phyloP scores from a whole-genome alignment of 2,888 invertebrate species.

The Sphaerophoria rueppellii region DNA sequence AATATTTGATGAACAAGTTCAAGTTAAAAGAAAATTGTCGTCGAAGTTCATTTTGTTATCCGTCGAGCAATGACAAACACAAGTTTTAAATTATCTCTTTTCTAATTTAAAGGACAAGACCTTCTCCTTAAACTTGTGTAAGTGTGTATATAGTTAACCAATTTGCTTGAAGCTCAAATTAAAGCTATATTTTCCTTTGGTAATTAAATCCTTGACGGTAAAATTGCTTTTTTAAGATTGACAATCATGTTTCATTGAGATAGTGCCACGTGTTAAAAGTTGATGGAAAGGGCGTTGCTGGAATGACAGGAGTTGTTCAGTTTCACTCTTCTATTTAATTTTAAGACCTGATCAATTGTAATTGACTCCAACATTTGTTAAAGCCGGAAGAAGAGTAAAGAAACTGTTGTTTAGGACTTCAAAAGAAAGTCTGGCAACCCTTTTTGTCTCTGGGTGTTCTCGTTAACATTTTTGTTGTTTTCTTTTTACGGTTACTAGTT shows the following conservation, averaged over 20 bases:
- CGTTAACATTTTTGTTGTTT: no score
- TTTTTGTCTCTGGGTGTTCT: no score
- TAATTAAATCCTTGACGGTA: conserved; percentile 36
- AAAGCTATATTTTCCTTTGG: not conserved
- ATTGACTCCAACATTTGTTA: no score
- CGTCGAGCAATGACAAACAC: not conserved
- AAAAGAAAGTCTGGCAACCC: no score
- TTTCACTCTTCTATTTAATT: no score
- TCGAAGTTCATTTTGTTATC: not conserved
- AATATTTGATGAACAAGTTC: conserved; percentile 49
- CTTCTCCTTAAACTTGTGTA: conserved; percentile 24
- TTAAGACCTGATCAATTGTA: no score
- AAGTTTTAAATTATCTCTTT: not conserved
- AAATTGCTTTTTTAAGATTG: not conserved
- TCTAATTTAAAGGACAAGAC: not conserved
- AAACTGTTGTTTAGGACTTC: no score
- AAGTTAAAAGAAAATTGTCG: conserved; percentile 42
- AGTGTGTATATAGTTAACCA: not conserved
- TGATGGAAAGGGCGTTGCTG: not conserved
- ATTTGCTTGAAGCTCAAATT: not conserved
- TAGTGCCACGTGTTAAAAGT: not conserved
- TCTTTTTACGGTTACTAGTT: no score
- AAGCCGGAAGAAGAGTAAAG: no score
- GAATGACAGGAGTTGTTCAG: no score
- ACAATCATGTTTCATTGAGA: conserved; percentile 1